Percentiles rank a stretch among this genome's conserved stretches.
Evolutionary conservation across 2,797 vertebrate genomes (phyloP).

Genomic region (Enteromius trimaculatus): DNA sequence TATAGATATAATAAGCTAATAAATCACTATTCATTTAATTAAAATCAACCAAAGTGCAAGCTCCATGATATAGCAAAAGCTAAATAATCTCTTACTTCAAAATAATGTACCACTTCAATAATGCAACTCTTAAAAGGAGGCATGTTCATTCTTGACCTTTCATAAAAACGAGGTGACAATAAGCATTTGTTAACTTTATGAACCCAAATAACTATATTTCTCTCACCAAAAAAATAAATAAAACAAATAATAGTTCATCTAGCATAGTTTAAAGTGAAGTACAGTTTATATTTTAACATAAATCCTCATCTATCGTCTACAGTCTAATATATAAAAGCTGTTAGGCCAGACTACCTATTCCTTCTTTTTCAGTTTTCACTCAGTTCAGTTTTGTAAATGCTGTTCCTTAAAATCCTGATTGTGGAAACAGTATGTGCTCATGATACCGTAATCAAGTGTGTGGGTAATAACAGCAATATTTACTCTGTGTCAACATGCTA

Average conservation of each 20-base stretch:
- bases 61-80: not conserved
- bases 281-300: constrained; percentile 20
- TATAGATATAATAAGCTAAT: constrained; percentile 14
- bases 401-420: constrained; percentile 50
- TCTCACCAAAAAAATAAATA: not conserved
- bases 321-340: constrained; percentile 6
- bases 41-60: constrained; percentile 17
- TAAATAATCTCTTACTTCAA: constrained; percentile 17
- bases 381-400: constrained; percentile 62
- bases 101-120: not conserved
- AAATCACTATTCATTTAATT: not conserved
- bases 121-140: not conserved
- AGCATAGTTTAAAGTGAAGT: constrained; percentile 3
- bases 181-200: not conserved
- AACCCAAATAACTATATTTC: constrained; percentile 4
- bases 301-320: not conserved
- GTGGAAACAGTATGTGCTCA: constrained; percentile 60
- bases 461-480: constrained; percentile 70
- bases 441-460: constrained; percentile 62
- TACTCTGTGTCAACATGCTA: constrained; percentile 63
- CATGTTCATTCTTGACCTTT: constrained; percentile 9
- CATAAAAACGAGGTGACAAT: constrained; percentile 10
- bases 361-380: constrained; percentile 23
- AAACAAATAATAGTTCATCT: not conserved
- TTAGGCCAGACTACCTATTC: constrained; percentile 28